Conservation (phyloP, 2,888 invertebrate species). For the Stegophylla sp. region DNA sequence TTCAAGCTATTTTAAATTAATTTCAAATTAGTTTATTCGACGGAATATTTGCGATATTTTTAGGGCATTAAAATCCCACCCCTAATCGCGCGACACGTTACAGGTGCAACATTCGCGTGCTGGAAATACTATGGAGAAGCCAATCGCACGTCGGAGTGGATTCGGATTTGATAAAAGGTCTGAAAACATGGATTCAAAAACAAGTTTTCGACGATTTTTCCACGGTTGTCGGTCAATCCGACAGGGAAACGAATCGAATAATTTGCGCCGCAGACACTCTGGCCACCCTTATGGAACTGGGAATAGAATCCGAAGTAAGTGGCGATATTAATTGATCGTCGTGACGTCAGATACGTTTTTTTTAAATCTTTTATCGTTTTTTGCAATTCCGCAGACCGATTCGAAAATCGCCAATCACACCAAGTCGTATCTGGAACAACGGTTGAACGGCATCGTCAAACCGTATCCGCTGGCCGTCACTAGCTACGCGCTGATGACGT, state of each 20-base stretch:
- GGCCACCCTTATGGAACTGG: constrained; percentile 71
- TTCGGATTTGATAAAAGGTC: constrained; percentile 70
- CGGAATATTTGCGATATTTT: background rate
- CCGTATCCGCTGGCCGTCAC: constrained; percentile 71
- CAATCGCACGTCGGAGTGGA: constrained; percentile 72
- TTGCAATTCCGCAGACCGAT: constrained; percentile 19
- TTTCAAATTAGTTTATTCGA: no score
- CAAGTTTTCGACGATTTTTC: constrained; percentile 71
- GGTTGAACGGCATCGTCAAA: constrained; percentile 68
- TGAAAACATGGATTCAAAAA: constrained; percentile 72
- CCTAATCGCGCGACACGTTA: background rate
- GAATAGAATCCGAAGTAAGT: constrained; percentile 69
- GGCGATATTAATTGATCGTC: background rate
- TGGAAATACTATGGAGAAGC: constrained; percentile 71
- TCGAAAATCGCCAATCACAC: constrained; percentile 68
- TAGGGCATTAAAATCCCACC: no score
- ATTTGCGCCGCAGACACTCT: constrained; percentile 73
- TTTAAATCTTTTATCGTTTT: background rate
- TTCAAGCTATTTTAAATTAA: no score
- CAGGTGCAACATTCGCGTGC: constrained; percentile 69
- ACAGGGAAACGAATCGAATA: constrained; percentile 68
- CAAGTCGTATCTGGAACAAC: constrained; percentile 64
- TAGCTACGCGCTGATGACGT: constrained; percentile 70
- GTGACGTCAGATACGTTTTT: background rate
- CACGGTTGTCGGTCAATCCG: constrained; percentile 65